Evolutionary conservation across 2,113 vertebrate genomes (phyloP).

Genomic region (Lutjanus erythropterus): DNA sequence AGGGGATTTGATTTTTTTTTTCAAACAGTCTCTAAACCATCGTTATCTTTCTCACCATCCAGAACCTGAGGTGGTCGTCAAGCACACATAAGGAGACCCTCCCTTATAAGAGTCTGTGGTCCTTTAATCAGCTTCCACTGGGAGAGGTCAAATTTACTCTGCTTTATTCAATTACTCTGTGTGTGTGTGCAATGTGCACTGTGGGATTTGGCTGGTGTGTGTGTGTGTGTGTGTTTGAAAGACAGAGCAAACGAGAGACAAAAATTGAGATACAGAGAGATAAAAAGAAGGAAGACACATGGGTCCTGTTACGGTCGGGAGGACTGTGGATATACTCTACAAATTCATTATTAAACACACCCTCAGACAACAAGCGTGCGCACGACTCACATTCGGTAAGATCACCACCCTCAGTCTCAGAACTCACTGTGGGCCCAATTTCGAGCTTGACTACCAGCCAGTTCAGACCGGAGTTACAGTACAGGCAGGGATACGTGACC

Average conservation of each 20-base stretch:
- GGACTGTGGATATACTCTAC: background rate
- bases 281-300: slow-evolving; percentile 9
- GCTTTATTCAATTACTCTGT: slow-evolving; percentile 54
- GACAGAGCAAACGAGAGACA: background rate
- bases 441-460: background rate
- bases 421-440: slow-evolving; percentile 2
- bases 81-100: slow-evolving; percentile 27
- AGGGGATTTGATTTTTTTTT: background rate
- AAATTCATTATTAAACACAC: slow-evolving; percentile 12
- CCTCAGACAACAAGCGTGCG: background rate
- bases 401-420: background rate
- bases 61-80: slow-evolving; percentile 29
- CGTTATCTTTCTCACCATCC: slow-evolving; percentile 31
- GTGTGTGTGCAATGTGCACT: slow-evolving; percentile 14
- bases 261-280: background rate
- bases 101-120: slow-evolving; percentile 42
- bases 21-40: slow-evolving; percentile 9
- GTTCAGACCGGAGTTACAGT: background rate
- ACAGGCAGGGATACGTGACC: background rate
- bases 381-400: background rate
- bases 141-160: slow-evolving; percentile 52
- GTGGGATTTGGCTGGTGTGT: slow-evolving; percentile 1
- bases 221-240: background rate
- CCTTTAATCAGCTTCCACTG: slow-evolving; percentile 48
- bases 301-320: slow-evolving; percentile 2